Evolutionary conservation across 2,113 vertebrate genomes (phyloP), one percentile per base, ranked within the genome.

Genomic region (Myocastor coypus): DNA sequence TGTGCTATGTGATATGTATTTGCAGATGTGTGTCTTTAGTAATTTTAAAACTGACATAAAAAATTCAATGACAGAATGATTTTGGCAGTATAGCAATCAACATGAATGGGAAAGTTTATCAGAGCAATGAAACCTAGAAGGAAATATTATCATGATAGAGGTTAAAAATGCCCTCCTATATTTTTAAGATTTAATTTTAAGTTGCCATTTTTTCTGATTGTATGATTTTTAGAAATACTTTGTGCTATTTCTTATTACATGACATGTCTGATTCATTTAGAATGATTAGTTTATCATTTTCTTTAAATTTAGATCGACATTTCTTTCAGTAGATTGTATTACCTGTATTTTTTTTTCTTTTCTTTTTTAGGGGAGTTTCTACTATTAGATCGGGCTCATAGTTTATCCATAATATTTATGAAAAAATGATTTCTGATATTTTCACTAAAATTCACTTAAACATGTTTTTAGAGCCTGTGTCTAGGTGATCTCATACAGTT

Each of bases 161-260:
- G 24, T 40, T 89, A 37, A 82, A 37, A 61, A 12, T 57, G 28
- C 2, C 19, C 7, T 24, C 59, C 8, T 42, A 6, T 8, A 10
- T 80, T 77, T 88, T 24, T 50, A 20, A 50, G 24, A 3, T 80
- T 8, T 52, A 40, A 28, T 64, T 91, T 83, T 17, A 73, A 75
- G 52, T n/a, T 20, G 50, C 84, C 14, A 13, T 3, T 34, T 73
- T 80, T 26, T 86, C 59, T 66, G 78, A 91, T 46, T 68, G 37
- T 7, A 59, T 85, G 26, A 59, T 34, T 95, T 91, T 26, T 66
- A 7, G 83, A 95, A 94, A 73, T 5, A 83, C 59, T 89, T 86
- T 82, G 37, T 77, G 37, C 4, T 1, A 30, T 50, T 4, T 40
- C 26, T 73, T 34, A 88, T 93, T 91, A 63, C 8, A 88, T 40